These are phyloP conservation scores for Lepidotrigona ventralis DNA, from an alignment of 1,140 invertebrate genomes.

Conservation along the genomic window DNA sequence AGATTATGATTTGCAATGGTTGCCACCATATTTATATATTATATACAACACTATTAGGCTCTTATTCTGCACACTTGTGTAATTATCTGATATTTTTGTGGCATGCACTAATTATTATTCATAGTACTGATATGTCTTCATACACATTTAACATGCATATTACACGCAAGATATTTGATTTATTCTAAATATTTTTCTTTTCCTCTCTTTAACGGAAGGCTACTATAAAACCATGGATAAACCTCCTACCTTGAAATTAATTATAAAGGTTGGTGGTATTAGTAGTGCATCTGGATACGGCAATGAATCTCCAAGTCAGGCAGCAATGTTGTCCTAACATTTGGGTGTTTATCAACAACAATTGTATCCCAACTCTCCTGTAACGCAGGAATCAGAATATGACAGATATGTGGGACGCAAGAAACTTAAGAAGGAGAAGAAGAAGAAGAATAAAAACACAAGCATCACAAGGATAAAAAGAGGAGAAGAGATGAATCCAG, in stretches of 20 bases:
- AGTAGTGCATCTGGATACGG: slow-evolving; percentile 86
- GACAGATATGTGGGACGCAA: slow-evolving; percentile 82
- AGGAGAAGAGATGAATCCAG: slow-evolving; percentile 81
- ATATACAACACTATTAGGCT: slow-evolving; percentile 37
- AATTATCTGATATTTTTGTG: slow-evolving; percentile 53
- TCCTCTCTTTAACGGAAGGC: no score
- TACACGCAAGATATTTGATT: no score
- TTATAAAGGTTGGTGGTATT: slow-evolving; percentile 89
- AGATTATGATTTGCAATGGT: slow-evolving; percentile 20
- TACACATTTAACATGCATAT: slow-evolving; percentile 24
- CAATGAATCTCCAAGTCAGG: slow-evolving; percentile 80
- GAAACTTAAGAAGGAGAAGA: slow-evolving; percentile 89
- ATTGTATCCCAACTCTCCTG: slow-evolving; percentile 74
- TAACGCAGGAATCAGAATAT: slow-evolving; percentile 74
- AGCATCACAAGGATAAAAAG: slow-evolving; percentile 86
- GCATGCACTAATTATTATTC: slow-evolving; percentile 65
- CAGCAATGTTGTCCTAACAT: slow-evolving; percentile 75
- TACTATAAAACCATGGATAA: slow-evolving; percentile 80
- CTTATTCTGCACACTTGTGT: slow-evolving; percentile 53
- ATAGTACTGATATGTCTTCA: slow-evolving; percentile 44
- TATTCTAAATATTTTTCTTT: no score
- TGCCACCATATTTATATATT: slow-evolving; percentile 38
- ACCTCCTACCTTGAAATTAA: slow-evolving; percentile 86
- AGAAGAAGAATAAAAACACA: slow-evolving; percentile 87
- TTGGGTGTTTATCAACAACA: slow-evolving; percentile 71